Evolutionary conservation across 2,797 vertebrate species (phyloP).

Genomic region (Agapornis canus): DNA sequence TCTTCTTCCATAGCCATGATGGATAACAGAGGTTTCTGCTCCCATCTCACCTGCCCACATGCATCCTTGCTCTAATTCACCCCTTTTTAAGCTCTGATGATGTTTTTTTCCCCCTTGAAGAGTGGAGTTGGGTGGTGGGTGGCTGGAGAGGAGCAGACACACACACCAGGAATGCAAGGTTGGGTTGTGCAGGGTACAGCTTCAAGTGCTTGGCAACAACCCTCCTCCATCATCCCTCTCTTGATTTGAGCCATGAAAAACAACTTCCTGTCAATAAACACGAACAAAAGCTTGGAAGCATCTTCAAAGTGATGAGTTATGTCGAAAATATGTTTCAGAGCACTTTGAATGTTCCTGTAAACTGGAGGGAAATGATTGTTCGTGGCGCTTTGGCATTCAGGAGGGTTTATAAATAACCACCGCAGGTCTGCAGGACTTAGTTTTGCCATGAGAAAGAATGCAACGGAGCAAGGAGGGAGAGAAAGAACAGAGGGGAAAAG

Average conservation of each 20-base stretch:
- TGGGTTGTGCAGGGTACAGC: not conserved
- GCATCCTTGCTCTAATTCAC: not conserved
- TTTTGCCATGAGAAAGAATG: not conserved
- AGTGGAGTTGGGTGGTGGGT: not conserved
- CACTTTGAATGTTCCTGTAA: constrained; percentile 67
- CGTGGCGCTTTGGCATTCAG: not conserved
- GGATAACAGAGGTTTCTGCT: not conserved
- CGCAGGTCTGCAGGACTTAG: not conserved
- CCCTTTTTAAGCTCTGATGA: not conserved
- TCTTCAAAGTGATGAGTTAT: constrained; percentile 80
- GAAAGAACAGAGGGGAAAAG: not conserved
- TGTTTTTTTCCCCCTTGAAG: not conserved
- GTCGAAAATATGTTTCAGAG: constrained; percentile 69
- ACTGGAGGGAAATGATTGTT: constrained; percentile 39
- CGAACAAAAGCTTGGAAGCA: constrained; percentile 77
- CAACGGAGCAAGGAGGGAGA: not conserved
- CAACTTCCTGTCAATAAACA: constrained; percentile 82
- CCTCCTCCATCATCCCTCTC: not conserved
- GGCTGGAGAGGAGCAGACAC: not conserved
- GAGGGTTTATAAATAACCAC: constrained; percentile 65
- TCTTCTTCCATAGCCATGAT: not conserved
- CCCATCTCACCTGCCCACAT: not conserved
- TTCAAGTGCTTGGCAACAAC: not conserved
- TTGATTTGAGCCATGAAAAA: constrained; percentile 62
- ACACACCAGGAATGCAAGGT: not conserved